Evolutionary conservation across 1,140 invertebrate species (phyloP), one percentile per base, ranked within the genome.

Genomic region (Euura lappo): DNA sequence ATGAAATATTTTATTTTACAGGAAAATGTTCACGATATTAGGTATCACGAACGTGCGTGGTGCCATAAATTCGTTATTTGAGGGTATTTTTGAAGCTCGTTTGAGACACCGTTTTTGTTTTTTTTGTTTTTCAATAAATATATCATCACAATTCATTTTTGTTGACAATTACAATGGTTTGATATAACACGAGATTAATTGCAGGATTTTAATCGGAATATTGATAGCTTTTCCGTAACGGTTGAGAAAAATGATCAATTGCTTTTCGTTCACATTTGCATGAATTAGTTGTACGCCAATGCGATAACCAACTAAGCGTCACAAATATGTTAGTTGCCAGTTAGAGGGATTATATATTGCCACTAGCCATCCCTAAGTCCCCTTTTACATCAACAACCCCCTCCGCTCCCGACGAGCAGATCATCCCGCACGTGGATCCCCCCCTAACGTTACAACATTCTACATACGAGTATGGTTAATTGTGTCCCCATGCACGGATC

Each of bases 281-380:
- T 28, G 28, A 1, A 28, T 28, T 28, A 28, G 28, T 0, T 28
- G 51, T 60, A 60, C 51, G 51, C 51, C 51, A 60, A 60, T 60
- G 51, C 28, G 13, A 8, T n/a, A 2, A 60, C 51, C 51, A 60
- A 8, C 51, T 60, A 60, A 60, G 51, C 51, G 51, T 60, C 51
- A 60, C 51, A 60, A 60, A 60, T 60, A 60, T 60, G 51, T 60
- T 60, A 60, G 51, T 60, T 60, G 51, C 51, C 51, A 60, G 51
- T 60, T 60, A 60, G 51, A 60, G 51, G 51, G 51, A 60, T 60
- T 60, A 60, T 60, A 60, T 60, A 60, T 60, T 60, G 51, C 51
- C 51, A 60, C 51, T 60, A 60, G 51, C 51, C 51, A 60, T 60
- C 3, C 51, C 51, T 60, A 6, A 60, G 51, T n/a, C 51, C 51